Base-by-base conservation (phyloP, 2,888 invertebrate species). In the Apotomis betuletana region DNA sequence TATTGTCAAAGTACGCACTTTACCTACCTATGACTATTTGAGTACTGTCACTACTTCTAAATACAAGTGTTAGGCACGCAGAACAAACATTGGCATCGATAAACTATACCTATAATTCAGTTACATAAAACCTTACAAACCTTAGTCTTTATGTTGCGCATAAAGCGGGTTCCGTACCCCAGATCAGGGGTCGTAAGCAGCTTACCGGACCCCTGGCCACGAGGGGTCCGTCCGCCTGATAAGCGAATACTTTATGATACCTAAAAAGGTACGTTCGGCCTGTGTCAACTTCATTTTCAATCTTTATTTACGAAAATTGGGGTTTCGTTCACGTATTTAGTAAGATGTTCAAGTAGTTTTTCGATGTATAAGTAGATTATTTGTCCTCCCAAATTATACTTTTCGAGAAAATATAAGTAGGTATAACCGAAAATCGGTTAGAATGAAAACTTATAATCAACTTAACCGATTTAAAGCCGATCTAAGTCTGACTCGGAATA, bases 181-280 rank as follows among this genome's bases (percentile, higher is more conserved):
- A 54, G 52, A 27, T 8, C 46, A 52, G 13, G 63, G 52, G 63
- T 13, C 63, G 54, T 64, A 64, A 64, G 63, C 63, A 6, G 63
- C 63, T 64, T 64, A 64, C 52, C 52, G 41, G 41, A 54, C 54
- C 63, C 63, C 63, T 2, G 15, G 41, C 27, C 49, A 5, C 4
- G 62, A 13, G 62, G 49, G n/a, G 63, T 38, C 44, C 61, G 49
- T n/a, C 9, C 49, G 49, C 9, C 8, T 12, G 49, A 49, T 49
- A 27, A 61, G 49, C 52, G 38, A 41, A 54, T 63, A 63, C 52
- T 63, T 62, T 54, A 54, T 41, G 63, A 54, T 12, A 41, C 12
- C 9, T 58, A 10, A 58, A 49, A 64, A 54, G 63, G 52, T 13
- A 38, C 52, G 10, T 60, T 62, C 36, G 54, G 15, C 27, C 9